Percentiles rank a stretch among this genome's conserved stretches.
phyloP scores from a whole-genome alignment of 2,113 vertebrate genomes.

The Cavia porcellus region DNA sequence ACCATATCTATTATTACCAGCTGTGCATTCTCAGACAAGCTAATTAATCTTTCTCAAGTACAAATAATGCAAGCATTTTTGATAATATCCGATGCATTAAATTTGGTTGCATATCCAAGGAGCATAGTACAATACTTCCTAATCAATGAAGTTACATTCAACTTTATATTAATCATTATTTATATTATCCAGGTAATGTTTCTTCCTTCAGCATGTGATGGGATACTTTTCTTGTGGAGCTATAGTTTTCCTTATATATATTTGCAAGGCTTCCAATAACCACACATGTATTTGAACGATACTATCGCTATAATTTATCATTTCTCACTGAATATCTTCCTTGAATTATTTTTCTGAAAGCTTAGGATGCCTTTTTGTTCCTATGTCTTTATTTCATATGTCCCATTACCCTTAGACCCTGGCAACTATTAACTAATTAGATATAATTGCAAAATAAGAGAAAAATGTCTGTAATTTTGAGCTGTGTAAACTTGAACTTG shows the following conservation, averaged over 20 bases:
- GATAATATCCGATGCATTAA: not conserved
- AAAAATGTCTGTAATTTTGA: not conserved
- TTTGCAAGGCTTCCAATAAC: not conserved
- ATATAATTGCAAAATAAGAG: not conserved
- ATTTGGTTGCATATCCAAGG: not conserved
- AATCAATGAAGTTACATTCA: not conserved
- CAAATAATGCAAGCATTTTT: not conserved
- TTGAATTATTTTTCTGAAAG: not conserved
- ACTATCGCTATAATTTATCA: not conserved
- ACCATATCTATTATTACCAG: not conserved
- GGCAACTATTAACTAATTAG: not conserved
- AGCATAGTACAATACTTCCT: not conserved
- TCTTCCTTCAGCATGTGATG: not conserved
- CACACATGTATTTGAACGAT: not conserved
- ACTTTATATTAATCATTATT: slow-evolving; percentile 24
- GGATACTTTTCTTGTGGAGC: not conserved
- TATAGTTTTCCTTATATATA: not conserved
- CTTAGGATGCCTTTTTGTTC: not conserved
- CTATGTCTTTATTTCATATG: not conserved
- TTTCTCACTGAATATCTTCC: not conserved
- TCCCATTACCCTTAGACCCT: not conserved
- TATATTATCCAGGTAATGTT: not conserved
- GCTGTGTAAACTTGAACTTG: not conserved
- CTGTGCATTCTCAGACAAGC: not conserved
- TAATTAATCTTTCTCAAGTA: not conserved